A percentile compares a stretch with the other conserved stretches of the same genome.
phyloP scores from a whole-genome alignment of 1,140 invertebrate genomes.

The Patella vulgata region DNA sequence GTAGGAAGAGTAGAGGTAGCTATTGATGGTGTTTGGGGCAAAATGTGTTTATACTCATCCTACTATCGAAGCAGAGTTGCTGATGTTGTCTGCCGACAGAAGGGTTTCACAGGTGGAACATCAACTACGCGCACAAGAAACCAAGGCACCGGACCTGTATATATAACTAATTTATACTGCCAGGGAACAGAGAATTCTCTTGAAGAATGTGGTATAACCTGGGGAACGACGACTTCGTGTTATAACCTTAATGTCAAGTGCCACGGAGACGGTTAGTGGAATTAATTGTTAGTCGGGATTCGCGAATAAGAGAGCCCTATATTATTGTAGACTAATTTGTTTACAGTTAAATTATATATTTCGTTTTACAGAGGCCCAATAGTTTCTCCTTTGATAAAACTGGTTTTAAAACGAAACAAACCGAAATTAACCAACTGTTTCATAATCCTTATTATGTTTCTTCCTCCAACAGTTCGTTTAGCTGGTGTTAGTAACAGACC shows the following conservation, averaged over 20 bases:
- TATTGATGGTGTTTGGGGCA: conserved; percentile 44
- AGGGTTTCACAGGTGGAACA: conserved; percentile 33
- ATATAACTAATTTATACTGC: conserved; percentile 1
- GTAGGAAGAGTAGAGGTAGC: conserved; percentile 43
- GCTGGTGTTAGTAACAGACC: conserved; percentile 24
- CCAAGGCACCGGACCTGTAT: conserved; percentile 52
- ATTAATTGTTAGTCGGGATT: no score
- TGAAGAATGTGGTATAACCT: neutral
- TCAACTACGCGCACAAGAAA: conserved; percentile 24
- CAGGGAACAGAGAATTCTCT: neutral
- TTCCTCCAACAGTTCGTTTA: conserved; percentile 40
- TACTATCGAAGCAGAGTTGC: conserved; percentile 40
- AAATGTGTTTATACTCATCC: conserved; percentile 41
- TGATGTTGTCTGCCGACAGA: conserved; percentile 31
- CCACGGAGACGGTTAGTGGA: no score
- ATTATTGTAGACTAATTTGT: no score
- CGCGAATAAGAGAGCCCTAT: no score
- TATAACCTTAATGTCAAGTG: no score
- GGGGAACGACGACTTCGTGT: no score
- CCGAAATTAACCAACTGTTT: no score
- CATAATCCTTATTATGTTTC: no score
- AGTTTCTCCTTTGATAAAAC: no score
- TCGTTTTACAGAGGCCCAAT: no score
- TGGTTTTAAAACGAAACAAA: no score
- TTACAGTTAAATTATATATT: no score